Evolutionary conservation across 2,797 vertebrate genomes (phyloP), one percentile per base, ranked within the genome.

Genomic region (Paramormyrops hopkinsi): DNA sequence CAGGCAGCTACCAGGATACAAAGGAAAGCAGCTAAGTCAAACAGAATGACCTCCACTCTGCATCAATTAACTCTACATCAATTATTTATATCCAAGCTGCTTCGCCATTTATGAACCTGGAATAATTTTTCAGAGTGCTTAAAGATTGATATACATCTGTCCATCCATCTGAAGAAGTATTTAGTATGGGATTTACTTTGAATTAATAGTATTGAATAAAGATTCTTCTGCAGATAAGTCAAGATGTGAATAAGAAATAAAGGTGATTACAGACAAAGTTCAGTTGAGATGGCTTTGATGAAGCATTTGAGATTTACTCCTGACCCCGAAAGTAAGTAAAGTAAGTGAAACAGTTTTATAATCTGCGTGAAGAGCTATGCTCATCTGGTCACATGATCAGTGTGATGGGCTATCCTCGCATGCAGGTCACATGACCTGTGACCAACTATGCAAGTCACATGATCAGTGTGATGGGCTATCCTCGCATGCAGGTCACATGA

Each of bases 11-110:
- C 50, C 51, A 37, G 48, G 46, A 86, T 54, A 54, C 33, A 53
- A 54, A 54, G 11, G 14, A 37, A 19, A 82, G 76, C 76, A 82
- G 41, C 37, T 4, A 29, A 86, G 84, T 86, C 84, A 86, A 86
- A 54, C 84, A 29, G 84, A 86, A 86, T 86, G 84, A 86, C 84
- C 48, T 86, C 84, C 29, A 37, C 46, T 82, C 37, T 82, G 41
- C 76, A 82, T n/a, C 76, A 82, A 82, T 82, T 82, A 82, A 82
- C 76, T 46, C 69, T 37, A 2, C 76, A 82, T 82, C 41, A 82
- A 82, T 82, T 82, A 82, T 82, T 82, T 22, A 82, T 44, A 82
- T 44, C 17, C 41, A 82, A 46, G 76, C 76, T 82, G 76, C 76
- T 19, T 82, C 5, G 7, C 37, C 84, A 51, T 86, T 53, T 86